These are phyloP conservation scores for Heliconius ethilla DNA, from an alignment of 2,888 invertebrate genomes.

Conservation along the genomic window DNA sequence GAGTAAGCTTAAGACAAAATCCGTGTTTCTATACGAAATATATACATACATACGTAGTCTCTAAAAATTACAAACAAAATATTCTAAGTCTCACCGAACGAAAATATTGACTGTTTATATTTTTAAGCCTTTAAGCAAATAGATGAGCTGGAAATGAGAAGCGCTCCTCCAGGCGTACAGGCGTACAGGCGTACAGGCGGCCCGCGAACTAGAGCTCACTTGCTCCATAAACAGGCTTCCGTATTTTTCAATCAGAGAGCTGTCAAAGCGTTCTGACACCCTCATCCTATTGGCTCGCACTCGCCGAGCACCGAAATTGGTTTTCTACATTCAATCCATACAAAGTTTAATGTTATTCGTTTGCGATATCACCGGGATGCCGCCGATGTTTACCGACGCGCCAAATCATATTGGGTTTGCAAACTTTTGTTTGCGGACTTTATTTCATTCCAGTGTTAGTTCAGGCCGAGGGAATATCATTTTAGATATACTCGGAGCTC, in stretches of 20 bases:
- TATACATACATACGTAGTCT: not conserved
- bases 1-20: not conserved
- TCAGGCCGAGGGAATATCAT: constrained; percentile 77
- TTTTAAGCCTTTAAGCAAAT: constrained; percentile 17
- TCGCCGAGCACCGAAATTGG: constrained; percentile 82
- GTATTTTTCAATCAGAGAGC: constrained; percentile 85
- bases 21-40: not conserved
- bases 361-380: constrained; percentile 82
- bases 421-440: constrained; percentile 82
- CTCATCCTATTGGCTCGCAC: constrained; percentile 83
- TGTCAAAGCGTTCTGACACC: constrained; percentile 84
- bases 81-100: not conserved
- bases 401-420: constrained; percentile 82
- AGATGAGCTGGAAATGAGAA: constrained; percentile 27
- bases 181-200: constrained; percentile 35
- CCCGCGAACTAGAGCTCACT: constrained; percentile 61
- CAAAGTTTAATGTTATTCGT: constrained; percentile 83
- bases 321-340: constrained; percentile 83
- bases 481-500: constrained; percentile 59
- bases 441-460: constrained; percentile 81
- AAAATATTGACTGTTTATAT: not conserved
- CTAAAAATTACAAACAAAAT: not conserved
- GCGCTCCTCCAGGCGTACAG: constrained; percentile 4
- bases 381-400: constrained; percentile 82
- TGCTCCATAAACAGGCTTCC: constrained; percentile 82